Base-by-base conservation (phyloP, 2,113 vertebrate species). In the Notothenia coriiceps region DNA sequence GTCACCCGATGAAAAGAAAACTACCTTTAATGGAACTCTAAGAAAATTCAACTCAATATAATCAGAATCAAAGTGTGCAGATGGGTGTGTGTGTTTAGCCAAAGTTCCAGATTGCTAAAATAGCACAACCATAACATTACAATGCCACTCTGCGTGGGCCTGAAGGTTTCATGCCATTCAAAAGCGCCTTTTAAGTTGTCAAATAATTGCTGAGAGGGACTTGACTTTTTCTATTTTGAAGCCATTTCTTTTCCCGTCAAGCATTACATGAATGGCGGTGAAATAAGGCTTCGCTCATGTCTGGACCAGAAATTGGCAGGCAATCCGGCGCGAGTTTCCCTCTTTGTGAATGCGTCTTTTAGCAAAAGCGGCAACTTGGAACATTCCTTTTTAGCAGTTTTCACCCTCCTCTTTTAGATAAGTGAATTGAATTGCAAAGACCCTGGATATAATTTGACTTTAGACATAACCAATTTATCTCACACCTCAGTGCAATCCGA, bases 391-490 rank as follows among this genome's bases (percentile, higher is more conserved):
- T 83, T 66, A 82, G 77, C 63, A 49, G 40, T 54, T 79, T 71
- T 10, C 15, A 6, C 62, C 61, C 71, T 74, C 43, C 55, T 85
- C 46, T 87, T 89, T 89, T 46, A 63, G 8, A 87, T 88, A 87
- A 89, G 82, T 87, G 88, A 91, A 93, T 88, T 90, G 90, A 90
- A 94, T 92, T 82, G 92, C 81, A 91, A 90, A 89, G 91, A 79
- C 85, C 35, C 73, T 84, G 80, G 87, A 86, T 93, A 87, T 94
- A 94, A 94, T 94, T 94, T 92, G 86, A 94, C 91, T 93, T 91
- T 91, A 91, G 94, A 95, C 91, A 93, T 93, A 91, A 93, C 90
- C 93, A 93, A 94, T 95, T 93, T 94, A 91, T 91, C 81, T 80
- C 84, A 83, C 83, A 90, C 83, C 81, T 85, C 49, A 40, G 85